A percentile compares a stretch with the other conserved stretches of the same genome.
phyloP scores from a whole-genome alignment of 2,797 vertebrate genomes.

The Phrynocephalus forsythii region DNA sequence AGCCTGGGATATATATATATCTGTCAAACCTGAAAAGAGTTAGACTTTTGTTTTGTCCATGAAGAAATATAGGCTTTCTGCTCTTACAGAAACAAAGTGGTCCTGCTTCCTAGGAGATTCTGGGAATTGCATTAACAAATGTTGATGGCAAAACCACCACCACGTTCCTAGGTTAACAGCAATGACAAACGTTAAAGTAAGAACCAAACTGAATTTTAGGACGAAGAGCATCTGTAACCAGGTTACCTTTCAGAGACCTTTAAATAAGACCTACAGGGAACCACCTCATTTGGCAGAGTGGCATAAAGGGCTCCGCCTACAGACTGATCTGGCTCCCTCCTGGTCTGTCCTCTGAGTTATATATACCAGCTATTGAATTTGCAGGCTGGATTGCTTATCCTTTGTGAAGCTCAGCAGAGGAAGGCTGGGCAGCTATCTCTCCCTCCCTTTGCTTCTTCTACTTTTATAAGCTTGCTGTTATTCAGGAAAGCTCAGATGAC shows the following conservation, averaged over 20 bases:
- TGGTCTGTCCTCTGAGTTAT: neutral
- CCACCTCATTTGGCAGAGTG: neutral
- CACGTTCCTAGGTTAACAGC: neutral
- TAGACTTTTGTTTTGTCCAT: slow-evolving; percentile 46
- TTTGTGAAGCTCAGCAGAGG: neutral
- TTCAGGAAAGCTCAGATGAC: neutral
- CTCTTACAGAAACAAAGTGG: neutral
- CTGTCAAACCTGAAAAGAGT: slow-evolving; percentile 48
- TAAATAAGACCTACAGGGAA: neutral
- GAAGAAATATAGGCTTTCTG: slow-evolving; percentile 29
- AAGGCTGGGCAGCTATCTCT: neutral
- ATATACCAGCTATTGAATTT: neutral
- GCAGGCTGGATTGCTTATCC: neutral
- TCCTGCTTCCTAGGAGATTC: neutral
- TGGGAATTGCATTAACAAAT: neutral
- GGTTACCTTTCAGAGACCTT: neutral
- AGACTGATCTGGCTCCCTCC: neutral
- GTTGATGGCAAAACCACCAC: neutral
- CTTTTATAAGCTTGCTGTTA: neutral
- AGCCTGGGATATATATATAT: slow-evolving; percentile 31
- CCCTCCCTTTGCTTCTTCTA: neutral
- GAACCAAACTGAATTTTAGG: neutral
- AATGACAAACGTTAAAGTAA: neutral
- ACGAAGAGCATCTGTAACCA: neutral
- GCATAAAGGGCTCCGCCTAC: neutral